These are phyloP conservation scores for Pelmatolapia mariae DNA, from an alignment of 2,113 vertebrate genomes.

Conservation along the genomic window DNA sequence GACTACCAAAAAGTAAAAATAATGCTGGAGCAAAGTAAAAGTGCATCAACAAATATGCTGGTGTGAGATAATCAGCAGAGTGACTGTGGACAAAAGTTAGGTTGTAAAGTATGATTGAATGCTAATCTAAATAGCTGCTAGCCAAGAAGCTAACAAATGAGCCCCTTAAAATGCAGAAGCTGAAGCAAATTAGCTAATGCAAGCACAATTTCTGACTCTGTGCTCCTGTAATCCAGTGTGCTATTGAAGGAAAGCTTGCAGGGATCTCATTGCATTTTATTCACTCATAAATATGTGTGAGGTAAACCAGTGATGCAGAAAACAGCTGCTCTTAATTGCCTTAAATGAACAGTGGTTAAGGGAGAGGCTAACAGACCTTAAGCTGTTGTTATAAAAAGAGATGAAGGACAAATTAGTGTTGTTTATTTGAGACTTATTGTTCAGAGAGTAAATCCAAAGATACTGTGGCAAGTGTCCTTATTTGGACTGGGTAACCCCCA, in stretches of 20 bases:
- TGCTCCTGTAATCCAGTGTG: not conserved
- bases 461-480: not conserved
- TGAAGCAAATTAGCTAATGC: not conserved
- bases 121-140: not conserved
- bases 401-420: constrained; percentile 11
- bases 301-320: constrained; percentile 20
- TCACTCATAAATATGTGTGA: constrained; percentile 22
- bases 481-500: not conserved
- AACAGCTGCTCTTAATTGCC: constrained; percentile 30
- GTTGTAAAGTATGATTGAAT: not conserved
- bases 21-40: not conserved
- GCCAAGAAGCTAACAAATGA: not conserved
- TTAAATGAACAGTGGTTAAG: constrained; percentile 25
- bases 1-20: not conserved
- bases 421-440: constrained; percentile 24
- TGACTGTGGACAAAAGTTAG: not conserved
- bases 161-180: not conserved
- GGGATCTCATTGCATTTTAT: not conserved
- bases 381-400: constrained; percentile 36
- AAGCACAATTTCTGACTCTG: not conserved
- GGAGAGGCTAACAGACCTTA: constrained; percentile 18
- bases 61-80: not conserved
- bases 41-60: not conserved
- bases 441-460: constrained; percentile 5
- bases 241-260: not conserved